Evolutionary conservation across 2,888 invertebrate genomes (phyloP).

Genomic region (Blera fallax): DNA sequence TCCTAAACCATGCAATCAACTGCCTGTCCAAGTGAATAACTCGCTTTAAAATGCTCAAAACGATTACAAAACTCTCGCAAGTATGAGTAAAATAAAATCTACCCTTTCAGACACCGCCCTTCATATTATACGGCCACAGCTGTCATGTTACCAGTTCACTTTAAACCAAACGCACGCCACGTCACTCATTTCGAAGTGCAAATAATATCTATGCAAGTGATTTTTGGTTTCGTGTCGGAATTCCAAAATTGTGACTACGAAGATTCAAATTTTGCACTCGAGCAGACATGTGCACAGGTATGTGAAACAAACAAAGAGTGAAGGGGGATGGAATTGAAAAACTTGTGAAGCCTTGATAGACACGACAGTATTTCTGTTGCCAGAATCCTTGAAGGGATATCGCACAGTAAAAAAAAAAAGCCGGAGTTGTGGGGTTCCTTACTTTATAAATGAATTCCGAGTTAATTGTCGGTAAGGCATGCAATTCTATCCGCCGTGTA

Average conservation of each 20-base stretch:
- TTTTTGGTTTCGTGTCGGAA: conserved; percentile 31
- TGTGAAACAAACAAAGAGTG: neutral
- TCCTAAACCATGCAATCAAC: too few species aligned
- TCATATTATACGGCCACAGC: conserved; percentile 17
- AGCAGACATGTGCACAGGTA: neutral
- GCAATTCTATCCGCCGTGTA: neutral
- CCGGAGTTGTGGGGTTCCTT: neutral
- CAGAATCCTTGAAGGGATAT: conserved; percentile 30
- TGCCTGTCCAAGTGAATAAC: too few species aligned
- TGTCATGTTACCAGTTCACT: conserved; percentile 52
- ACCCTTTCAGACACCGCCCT: neutral
- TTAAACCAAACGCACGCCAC: conserved; percentile 16
- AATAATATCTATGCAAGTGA: conserved; percentile 7
- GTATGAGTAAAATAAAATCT: neutral
- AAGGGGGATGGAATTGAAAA: neutral
- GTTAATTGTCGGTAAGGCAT: conserved; percentile 37
- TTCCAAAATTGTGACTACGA: neutral
- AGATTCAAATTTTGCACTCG: neutral
- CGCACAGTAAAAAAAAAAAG: conserved; percentile 8
- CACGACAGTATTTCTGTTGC: conserved; percentile 27
- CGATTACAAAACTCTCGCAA: too few species aligned
- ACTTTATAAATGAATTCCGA: conserved; percentile 30
- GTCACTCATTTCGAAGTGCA: conserved; percentile 19
- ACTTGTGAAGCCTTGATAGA: neutral
- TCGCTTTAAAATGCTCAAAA: too few species aligned